Percentiles rank a stretch among this genome's conserved stretches.
Conservation (phyloP, 2,797 vertebrate genomes). For the Gymnocypris eckloni region DNA sequence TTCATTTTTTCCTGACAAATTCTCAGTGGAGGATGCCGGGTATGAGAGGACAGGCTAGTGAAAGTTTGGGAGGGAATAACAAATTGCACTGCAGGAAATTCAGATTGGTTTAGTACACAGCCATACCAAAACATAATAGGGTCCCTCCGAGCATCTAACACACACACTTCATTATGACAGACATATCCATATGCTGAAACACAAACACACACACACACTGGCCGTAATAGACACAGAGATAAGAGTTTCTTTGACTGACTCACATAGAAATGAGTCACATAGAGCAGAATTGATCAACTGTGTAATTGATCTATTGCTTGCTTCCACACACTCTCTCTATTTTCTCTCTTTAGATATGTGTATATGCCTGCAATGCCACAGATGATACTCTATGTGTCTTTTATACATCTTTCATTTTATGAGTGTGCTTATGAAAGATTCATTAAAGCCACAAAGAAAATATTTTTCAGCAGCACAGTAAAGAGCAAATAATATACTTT, state of each 20-base stretch:
- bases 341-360: neutral
- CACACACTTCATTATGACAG: neutral
- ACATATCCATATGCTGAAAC: constrained; percentile 4
- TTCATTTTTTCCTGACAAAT: neutral
- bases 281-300: constrained; percentile 52
- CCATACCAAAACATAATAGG: neutral
- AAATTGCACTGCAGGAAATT: neutral
- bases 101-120: neutral
- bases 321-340: constrained; percentile 10
- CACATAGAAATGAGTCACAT: constrained; percentile 30
- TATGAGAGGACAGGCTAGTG: neutral
- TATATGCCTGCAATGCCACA: neutral
- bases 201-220: constrained; percentile 4
- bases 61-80: neutral
- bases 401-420: constrained; percentile 9
- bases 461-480: constrained; percentile 22
- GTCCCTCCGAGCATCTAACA: neutral
- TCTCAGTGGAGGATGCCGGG: neutral
- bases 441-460: neutral
- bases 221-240: constrained; percentile 34
- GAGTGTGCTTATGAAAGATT: constrained; percentile 32
- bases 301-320: constrained; percentile 49
- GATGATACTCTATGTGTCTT: neutral
- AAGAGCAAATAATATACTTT: constrained; percentile 9
- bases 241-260: constrained; percentile 47